phyloP scores from a whole-genome alignment of 37 sponge, comb jelly and placozoan species.

The Dysidea cf. avara region DNA sequence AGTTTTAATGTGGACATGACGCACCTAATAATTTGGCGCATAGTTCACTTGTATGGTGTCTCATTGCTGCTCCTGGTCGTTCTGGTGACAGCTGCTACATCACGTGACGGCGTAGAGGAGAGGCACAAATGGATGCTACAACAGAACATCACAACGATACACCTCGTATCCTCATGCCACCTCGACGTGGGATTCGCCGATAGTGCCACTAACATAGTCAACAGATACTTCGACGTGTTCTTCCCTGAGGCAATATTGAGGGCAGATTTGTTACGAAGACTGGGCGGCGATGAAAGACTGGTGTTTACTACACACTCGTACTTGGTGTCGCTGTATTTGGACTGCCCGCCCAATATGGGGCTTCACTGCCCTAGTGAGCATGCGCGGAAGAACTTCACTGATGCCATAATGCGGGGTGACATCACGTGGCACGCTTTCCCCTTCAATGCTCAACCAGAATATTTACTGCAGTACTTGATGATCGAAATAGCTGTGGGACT shows the following conservation, averaged over 20 bases:
- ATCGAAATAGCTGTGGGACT: conserved; percentile 59
- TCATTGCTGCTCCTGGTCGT: no score
- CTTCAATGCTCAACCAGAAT: conserved; percentile 66
- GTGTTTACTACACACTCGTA: conserved; percentile 77
- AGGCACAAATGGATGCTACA: no score
- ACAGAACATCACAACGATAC: conserved; percentile 43
- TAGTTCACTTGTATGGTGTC: no score
- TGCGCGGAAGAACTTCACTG: conserved; percentile 13
- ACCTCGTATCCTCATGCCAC: conserved; percentile 70
- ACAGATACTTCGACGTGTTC: conserved; percentile 59
- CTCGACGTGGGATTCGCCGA: conserved; percentile 79
- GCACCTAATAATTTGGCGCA: no score
- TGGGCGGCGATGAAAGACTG: conserved; percentile 40
- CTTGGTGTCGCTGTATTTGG: conserved; percentile 61
- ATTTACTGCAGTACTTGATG: conserved; percentile 40
- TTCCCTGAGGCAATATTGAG: conserved; percentile 44
- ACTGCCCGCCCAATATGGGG: conserved; percentile 55
- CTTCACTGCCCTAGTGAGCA: conserved; percentile 48
- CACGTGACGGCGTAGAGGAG: no score
- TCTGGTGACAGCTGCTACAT: no score
- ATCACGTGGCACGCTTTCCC: conserved; percentile 79
- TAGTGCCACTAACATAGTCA: conserved; percentile 57
- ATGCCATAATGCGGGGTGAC: conserved; percentile 47
- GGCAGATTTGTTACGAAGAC: conserved; percentile 25
- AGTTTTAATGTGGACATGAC: no score